Evolutionary conservation across 1,140 invertebrate species (phyloP), one percentile per base, ranked within the genome.

Genomic region (Camponotus floridanus): DNA sequence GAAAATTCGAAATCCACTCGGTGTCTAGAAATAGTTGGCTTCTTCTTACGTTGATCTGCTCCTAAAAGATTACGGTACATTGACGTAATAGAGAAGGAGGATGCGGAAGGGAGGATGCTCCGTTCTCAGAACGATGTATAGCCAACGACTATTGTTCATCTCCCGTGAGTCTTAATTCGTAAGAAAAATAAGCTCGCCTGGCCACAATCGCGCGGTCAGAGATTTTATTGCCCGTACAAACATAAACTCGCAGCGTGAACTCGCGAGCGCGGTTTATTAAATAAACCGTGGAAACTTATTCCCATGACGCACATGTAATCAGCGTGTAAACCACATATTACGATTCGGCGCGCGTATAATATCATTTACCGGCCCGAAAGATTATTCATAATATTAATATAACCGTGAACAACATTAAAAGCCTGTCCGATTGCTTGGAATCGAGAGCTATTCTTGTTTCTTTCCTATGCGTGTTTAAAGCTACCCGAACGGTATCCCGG

Each of bases 261-360:
- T 67, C 48, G 48, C 48, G 18, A 51, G 48, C 48, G 48, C 48
- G 48, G 48, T 51, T 89, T 86, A 86, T 86, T 86, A 84, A 89
- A 89, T 89, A 89, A 89, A 89, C 88, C 87, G 78, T 89, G 85
- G 76, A 86, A 87, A 89, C 51, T 88, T 67, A 67, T 89, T 89
- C 85, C 85, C 85, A 89, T 57, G 88, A 65, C 65, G 51, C 31
- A 55, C 71, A 11, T 61, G 8, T 59, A 74, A 79, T 86, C 83
- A 61, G 26, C 76, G 45, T 57, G 78, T 55, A 78, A 79, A 86
- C 48, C 36, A 86, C 57, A 76, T 59, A 62, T 48, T 81, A 88
- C 48, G 73, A 80, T 86, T 86, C 78, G 67, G 65, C 68, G 87
- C 65, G 85, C 78, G 87, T 89, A 74, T 62, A 88, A 89, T 88